A percentile compares a stretch with the other conserved stretches of the same genome.
These are phyloP conservation scores for Pangasianodon gigas DNA, from an alignment of 2,113 vertebrate genomes.

Conservation along the genomic window DNA sequence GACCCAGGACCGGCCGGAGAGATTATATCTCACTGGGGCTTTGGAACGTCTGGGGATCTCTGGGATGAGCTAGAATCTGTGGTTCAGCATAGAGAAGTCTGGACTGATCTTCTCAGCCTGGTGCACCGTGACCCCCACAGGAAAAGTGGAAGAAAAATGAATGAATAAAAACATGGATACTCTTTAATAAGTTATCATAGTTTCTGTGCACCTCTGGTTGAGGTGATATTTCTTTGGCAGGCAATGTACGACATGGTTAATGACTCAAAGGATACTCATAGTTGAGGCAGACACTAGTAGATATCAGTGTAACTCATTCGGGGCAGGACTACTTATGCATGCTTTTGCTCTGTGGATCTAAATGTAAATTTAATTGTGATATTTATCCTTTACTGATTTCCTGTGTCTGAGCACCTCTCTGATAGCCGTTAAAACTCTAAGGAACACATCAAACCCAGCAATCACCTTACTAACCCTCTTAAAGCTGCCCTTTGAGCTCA, in stretches of 20 bases:
- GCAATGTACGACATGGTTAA: neutral
- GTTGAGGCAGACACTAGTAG: neutral
- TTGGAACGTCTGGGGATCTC: neutral
- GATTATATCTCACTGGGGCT: too few species aligned
- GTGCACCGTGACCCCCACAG: neutral
- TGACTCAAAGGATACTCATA: neutral
- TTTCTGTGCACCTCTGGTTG: neutral
- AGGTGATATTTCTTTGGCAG: neutral
- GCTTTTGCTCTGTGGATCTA: neutral
- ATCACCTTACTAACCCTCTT: neutral
- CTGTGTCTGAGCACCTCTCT: too few species aligned
- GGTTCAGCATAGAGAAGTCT: neutral
- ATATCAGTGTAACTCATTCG: neutral
- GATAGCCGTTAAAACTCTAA: neutral
- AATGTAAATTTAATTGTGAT: neutral
- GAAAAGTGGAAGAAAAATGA: neutral
- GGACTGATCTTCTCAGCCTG: neutral
- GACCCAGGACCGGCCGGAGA: neutral
- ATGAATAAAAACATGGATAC: neutral
- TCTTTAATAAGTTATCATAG: neutral
- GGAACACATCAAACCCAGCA: neutral
- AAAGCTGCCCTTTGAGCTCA: constrained; percentile 32
- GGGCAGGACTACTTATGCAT: neutral
- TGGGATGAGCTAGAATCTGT: neutral
- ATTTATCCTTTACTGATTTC: neutral